phyloP scores from a whole-genome alignment of 1,140 invertebrate species.

The Leptinotarsa undecemlineata region DNA sequence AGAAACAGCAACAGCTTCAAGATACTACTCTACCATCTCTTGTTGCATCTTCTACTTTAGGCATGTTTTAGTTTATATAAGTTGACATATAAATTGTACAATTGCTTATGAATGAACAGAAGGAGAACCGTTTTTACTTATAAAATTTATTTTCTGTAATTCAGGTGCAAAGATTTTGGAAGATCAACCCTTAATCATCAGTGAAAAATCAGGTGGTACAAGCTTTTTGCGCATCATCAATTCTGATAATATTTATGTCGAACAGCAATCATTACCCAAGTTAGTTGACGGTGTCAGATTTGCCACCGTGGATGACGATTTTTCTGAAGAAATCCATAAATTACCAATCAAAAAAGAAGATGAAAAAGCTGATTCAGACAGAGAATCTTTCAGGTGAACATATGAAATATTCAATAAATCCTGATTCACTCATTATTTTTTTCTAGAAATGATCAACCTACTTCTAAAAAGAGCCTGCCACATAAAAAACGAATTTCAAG shows the following conservation, averaged over 20 bases:
- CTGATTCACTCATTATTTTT: neutral
- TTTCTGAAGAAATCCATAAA: constrained; percentile 25
- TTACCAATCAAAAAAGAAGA: constrained; percentile 45
- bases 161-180: constrained; percentile 42
- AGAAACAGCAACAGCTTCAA: constrained; percentile 56
- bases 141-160: neutral
- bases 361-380: constrained; percentile 49
- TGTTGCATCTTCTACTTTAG: constrained; percentile 25
- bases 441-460: constrained; percentile 50
- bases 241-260: constrained; percentile 48
- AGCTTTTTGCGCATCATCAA: constrained; percentile 51
- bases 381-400: constrained; percentile 39
- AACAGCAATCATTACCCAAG: constrained; percentile 44
- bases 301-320: constrained; percentile 13
- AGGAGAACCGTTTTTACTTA: neutral
- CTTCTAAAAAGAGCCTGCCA: constrained; percentile 64
- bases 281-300: constrained; percentile 40
- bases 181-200: constrained; percentile 45
- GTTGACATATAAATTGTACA: too few relatives aligned
- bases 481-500: constrained; percentile 70
- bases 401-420: neutral
- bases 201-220: constrained; percentile 45
- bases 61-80: neutral
- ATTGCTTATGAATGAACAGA: too few relatives aligned
- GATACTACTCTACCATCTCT: constrained; percentile 40